Percentiles rank a stretch among this genome's conserved stretches.
phyloP scores from a whole-genome alignment of 1,140 invertebrate genomes.

The Adelges cooleyi region DNA sequence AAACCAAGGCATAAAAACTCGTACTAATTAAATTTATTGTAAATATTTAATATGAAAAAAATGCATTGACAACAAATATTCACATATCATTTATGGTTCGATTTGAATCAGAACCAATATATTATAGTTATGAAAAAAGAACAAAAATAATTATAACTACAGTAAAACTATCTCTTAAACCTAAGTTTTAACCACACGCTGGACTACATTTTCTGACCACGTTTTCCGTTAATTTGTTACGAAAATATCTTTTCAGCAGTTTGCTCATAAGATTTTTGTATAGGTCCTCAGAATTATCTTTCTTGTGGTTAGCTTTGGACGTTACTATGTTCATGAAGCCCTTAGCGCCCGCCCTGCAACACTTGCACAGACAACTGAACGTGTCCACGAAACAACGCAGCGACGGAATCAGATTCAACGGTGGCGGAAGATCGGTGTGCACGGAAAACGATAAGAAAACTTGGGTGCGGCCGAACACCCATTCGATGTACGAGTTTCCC shows the following conservation, averaged over 20 bases:
- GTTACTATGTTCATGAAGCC: not conserved
- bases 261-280: not conserved
- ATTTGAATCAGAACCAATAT: too few relatives aligned
- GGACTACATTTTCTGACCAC: too few relatives aligned
- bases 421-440: not conserved
- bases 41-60: too few relatives aligned
- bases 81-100: too few relatives aligned
- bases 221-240: not conserved
- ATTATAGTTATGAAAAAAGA: too few relatives aligned
- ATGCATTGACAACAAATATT: too few relatives aligned
- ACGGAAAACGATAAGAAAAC: slow-evolving; percentile 33
- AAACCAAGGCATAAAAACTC: too few relatives aligned
- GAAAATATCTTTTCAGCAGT: not conserved
- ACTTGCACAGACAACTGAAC: not conserved
- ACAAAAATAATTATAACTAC: too few relatives aligned
- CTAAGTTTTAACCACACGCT: too few relatives aligned
- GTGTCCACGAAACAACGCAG: not conserved
- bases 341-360: not conserved
- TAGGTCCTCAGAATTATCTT: too few relatives aligned
- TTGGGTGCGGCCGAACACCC: slow-evolving; percentile 48
- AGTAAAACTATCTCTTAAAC: too few relatives aligned
- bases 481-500: slow-evolving; percentile 47
- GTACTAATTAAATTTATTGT: too few relatives aligned
- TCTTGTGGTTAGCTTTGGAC: not conserved
- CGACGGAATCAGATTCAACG: not conserved